Base-by-base conservation (phyloP, 2,888 invertebrate genomes). In the Acheta domesticus region DNA sequence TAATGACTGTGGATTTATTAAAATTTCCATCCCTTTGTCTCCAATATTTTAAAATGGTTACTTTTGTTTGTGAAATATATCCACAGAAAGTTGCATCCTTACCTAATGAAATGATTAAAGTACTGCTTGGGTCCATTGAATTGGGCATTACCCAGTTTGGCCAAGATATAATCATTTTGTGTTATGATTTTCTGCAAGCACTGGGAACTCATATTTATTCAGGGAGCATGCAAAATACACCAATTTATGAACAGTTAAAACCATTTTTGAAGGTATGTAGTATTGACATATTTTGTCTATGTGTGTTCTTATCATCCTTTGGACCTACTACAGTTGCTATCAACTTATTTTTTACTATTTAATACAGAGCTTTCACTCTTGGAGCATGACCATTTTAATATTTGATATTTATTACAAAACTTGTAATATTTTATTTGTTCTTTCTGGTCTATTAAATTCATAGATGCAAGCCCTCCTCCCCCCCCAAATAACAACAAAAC, bases 1-100 rank as follows among this genome's bases (percentile, higher is more conserved):
- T 94, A 81, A 92, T 94, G 91, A 92, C 90, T 75, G 88, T 90
- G 77, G 92, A 93, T 83, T 86, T 94, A 79, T 87, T 95, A 50
- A 92, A 92, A 86, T 92, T 92, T 85, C 93, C 93, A 1, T 88
- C 89, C 2, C 86, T 94, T 50, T 93, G 93, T 85, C 86, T 88
- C 50, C 91, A 92, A 86, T 92, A 90, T 85, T 91, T 84, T 82
- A 84, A 83, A 81, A 89, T 93, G 85, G 87, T 93, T 78, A 89
- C 91, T 36, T 90, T 91, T 83, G 88, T 93, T 77, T 90, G 90
- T 82, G 93, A 93, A 84, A 88, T 91, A 80, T 90, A 91, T 84
- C 91, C 93, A 0, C 91, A 91, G 79, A 91, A 91, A 85, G 88
- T 85, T n/a, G 83, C 83, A 79, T 80, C 85, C 21, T 83, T 91